A percentile compares a stretch with the other conserved stretches of the same genome.
Conservation (phyloP, 1,140 invertebrate species). For the Paramacrobiotus metropolitanus region DNA sequence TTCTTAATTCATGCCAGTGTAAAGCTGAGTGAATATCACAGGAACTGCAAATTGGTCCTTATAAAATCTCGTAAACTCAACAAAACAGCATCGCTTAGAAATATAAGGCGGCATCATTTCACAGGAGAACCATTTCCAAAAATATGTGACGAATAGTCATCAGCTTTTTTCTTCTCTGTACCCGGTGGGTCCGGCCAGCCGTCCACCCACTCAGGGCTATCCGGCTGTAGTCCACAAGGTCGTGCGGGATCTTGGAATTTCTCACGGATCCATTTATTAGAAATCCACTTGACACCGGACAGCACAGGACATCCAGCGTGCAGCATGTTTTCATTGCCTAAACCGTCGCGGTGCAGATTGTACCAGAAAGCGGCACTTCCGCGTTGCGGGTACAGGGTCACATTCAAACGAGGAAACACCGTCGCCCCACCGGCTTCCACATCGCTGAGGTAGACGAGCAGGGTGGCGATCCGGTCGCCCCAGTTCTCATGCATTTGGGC, state of each 20-base stretch:
- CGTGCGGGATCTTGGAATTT: constrained; percentile 10
- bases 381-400: not conserved
- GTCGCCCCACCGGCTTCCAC: not conserved
- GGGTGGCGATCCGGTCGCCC: constrained; percentile 1
- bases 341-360: constrained; percentile 25
- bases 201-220: not conserved
- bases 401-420: not conserved
- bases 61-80: no score
- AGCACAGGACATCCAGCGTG: constrained; percentile 30
- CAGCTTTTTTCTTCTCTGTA: no score
- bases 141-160: no score
- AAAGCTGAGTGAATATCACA: no score
- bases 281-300: constrained; percentile 27
- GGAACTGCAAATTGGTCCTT: no score
- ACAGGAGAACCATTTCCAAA: no score
- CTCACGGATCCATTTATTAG: constrained; percentile 13
- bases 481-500: constrained; percentile 8
- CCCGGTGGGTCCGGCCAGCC: constrained; percentile 4
- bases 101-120: no score
- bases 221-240: constrained; percentile 9
- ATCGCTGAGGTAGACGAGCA: not conserved
- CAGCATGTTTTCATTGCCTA: constrained; percentile 22
- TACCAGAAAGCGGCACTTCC: constrained; percentile 28
- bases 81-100: no score
- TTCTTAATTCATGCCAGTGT: no score